Evolutionary conservation across 1,140 invertebrate species (phyloP), one percentile per base, ranked within the genome.

Genomic region (Drosophila subpulchrella): DNA sequence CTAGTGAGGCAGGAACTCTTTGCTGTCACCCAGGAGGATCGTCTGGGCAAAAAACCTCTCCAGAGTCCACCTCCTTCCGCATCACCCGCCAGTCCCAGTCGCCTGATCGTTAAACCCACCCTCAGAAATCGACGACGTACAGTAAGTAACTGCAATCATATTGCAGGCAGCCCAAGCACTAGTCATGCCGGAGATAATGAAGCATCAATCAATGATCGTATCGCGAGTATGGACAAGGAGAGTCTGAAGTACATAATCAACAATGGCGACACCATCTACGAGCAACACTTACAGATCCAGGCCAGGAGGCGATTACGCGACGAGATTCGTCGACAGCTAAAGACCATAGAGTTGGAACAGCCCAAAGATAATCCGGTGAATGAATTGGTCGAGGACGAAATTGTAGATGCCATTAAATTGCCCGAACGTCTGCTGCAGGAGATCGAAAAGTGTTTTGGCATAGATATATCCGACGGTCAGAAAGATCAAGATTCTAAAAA

Each of bases 211-310:
- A 67, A 60, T 47, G 78, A 81, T 17, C 75, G 77, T n/a, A 61
- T 92, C 30, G 90, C 80, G 15, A 84, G 41, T 6, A 82, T 92
- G 78, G 81, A 91, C 57, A 92, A 91, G 59, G 72, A 80, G 54
- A 65, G 68, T 17, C 79, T 92, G 0, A 90, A 85, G 47, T 70
- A 92, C 27, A 82, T 92, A 27, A 92, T 92, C 27, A 92, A 92
- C 42, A 91, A 78, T 41, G 61, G 88, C 10, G 78, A 82, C 30
- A 85, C 90, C 7, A 90, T 90, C 38, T 92, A 75, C 50, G 84
- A 92, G 55, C 89, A 85, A 36, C 86, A 88, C 12, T 44, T 92
- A 7, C 78, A 92, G 38, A 8, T 61, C 5, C 90, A 92, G 36
- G 91, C 91, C 11, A 62, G 88, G 1, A 56, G 77, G 32, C 75